Evolutionary conservation across 64 coral and sea anemone species (phyloP).

Genomic region (Stichodactyla mertensii): DNA sequence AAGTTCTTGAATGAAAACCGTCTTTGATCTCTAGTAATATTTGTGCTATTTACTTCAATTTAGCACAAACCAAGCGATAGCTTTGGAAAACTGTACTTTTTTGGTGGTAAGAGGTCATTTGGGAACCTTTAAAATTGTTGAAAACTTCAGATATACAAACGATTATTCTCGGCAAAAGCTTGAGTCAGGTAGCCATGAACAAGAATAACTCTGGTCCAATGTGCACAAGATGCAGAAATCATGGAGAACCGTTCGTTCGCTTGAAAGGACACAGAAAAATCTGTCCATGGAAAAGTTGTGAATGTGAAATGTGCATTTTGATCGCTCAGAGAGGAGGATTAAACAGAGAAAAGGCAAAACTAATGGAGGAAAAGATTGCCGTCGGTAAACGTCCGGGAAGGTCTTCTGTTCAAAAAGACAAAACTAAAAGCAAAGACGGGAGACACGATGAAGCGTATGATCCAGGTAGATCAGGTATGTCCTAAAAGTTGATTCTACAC

Average conservation of each 20-base stretch:
- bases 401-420: neutral
- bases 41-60: neutral
- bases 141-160: neutral
- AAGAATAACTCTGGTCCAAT: neutral
- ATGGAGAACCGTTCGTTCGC: conserved; percentile 4
- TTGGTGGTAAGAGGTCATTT: neutral
- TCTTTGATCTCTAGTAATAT: neutral
- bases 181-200: too few species aligned
- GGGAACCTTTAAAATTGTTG: neutral
- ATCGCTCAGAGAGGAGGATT: conserved; percentile 19
- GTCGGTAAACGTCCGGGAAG: neutral
- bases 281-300: neutral
- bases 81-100: neutral
- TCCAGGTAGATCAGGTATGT: neutral
- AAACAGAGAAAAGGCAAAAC: neutral
- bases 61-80: neutral
- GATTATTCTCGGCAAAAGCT: too few species aligned
- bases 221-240: conserved; percentile 15
- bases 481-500: neutral
- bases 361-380: conserved; percentile 1
- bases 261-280: conserved; percentile 23
- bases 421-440: neutral
- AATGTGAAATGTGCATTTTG: conserved; percentile 19
- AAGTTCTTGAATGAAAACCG: neutral
- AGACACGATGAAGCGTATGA: neutral